Base-by-base conservation (phyloP, 1,140 invertebrate species). In the Euwallacea fornicatus region DNA sequence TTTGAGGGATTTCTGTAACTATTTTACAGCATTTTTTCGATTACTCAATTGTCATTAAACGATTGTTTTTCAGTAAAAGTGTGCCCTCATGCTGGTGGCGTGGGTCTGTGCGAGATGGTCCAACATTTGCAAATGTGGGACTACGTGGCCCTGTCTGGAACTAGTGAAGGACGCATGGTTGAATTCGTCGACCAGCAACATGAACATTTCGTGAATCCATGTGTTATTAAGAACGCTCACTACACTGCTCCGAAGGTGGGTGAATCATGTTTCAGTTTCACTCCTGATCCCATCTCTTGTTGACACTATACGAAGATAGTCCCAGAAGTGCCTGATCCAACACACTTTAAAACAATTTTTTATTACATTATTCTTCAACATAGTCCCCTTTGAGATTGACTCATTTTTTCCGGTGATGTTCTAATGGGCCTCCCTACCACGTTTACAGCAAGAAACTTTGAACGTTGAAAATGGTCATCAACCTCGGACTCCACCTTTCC, bases 81-180 rank as follows among this genome's bases (percentile, higher is more conserved):
- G 0, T 96, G 94, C 81, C 95, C 95, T 0, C 95, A 97, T 83
- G 94, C 93, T 61, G 95, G 95, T 11, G 95, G 95, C 11, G 90
- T 97, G 2, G 95, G 94, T 7, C 85, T 97, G 0, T 97, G 94
- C 80, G 95, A 97, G 84, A 92, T 96, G 88, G 92, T 97, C 4
- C 94, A 96, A 76, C 95, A 97, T 83, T 83, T 96, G 13, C 92
- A 95, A 83, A 89, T 93, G 76, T 96, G 94, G 89, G 93, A 97
- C 79, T 96, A 88, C 82, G 85, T 93, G 10, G 84, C 85, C 60
- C 79, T 96, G 0, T 91, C 90, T 15, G 89, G 86, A 16, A 88
- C 87, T 7, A 88, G 84, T 69, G 85, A 93, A 41, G 87, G 88
- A 54, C 84, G 93, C 70, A 85, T 93, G 76, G 88, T 94, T 53